phyloP scores from a whole-genome alignment of 2,113 vertebrate genomes.

The Xiphophorus maculatus region DNA sequence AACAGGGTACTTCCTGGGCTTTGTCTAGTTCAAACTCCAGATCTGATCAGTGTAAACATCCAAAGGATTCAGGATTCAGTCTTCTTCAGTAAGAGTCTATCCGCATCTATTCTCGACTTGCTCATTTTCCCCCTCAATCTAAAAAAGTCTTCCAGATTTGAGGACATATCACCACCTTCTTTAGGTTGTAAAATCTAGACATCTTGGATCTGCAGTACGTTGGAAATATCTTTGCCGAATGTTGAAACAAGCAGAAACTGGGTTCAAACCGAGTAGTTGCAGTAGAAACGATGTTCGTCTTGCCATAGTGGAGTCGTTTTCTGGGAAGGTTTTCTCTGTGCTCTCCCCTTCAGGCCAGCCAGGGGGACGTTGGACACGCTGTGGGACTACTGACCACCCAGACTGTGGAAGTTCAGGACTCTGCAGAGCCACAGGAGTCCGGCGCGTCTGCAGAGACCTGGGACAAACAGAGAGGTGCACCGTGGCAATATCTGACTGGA shows the following conservation, averaged over 20 bases:
- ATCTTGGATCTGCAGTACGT: not conserved
- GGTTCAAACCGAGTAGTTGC: not conserved
- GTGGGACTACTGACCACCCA: conserved; percentile 86
- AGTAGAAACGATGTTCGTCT: not conserved
- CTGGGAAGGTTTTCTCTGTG: not conserved
- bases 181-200: not conserved
- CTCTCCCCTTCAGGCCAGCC: conserved; percentile 81
- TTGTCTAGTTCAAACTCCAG: too few relatives aligned
- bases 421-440: conserved; percentile 67
- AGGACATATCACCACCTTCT: not conserved
- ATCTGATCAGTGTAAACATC: too few relatives aligned
- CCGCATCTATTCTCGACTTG: too few relatives aligned
- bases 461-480: conserved; percentile 72
- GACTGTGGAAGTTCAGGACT: conserved; percentile 62
- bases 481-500: too few relatives aligned
- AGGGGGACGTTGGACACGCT: conserved; percentile 90
- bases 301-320: not conserved
- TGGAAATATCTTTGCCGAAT: not conserved
- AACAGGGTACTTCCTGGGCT: not conserved
- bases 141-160: not conserved
- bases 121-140: not conserved
- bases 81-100: not conserved
- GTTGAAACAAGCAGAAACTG: not conserved
- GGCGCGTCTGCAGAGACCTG: conserved; percentile 67
- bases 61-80: not conserved